Percentiles rank a stretch among this genome's conserved stretches.
These are phyloP conservation scores for Athalia circularis DNA, from an alignment of 2,888 invertebrate genomes.

Conservation along the genomic window DNA sequence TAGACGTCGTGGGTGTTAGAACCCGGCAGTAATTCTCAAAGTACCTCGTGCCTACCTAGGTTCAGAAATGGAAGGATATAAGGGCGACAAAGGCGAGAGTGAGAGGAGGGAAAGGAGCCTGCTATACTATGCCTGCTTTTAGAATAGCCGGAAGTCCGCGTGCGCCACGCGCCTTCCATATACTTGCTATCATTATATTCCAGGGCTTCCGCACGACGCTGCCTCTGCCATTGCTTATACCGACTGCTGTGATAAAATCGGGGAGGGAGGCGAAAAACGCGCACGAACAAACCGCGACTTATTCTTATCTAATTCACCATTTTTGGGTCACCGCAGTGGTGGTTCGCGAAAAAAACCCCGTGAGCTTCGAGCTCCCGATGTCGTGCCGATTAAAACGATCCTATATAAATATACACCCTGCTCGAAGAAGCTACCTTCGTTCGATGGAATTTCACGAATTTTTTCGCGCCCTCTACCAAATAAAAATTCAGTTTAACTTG, in stretches of 20 bases:
- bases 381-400: conserved; percentile 18
- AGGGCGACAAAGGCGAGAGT: too few species aligned
- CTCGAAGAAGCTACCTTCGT: too few species aligned
- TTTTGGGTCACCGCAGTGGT: conserved; percentile 27
- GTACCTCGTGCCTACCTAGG: neutral
- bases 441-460: too few species aligned
- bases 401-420: conserved; percentile 9
- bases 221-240: neutral
- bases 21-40: conserved; percentile 12
- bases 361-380: neutral
- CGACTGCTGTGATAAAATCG: conserved; percentile 29
- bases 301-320: conserved; percentile 27
- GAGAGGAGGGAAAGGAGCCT: too few species aligned
- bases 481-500: too few species aligned
- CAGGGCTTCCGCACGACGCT: conserved; percentile 12
- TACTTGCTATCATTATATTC: conserved; percentile 27
- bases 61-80: neutral
- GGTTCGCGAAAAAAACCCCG: neutral
- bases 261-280: neutral
- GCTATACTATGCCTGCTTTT: conserved; percentile 4
- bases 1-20: conserved; percentile 2
- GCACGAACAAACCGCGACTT: conserved; percentile 19
- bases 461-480: too few species aligned
- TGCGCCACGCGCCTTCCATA: conserved; percentile 7
- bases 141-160: conserved; percentile 33